These are phyloP conservation scores for Contarinia nasturtii DNA, from an alignment of 1,140 invertebrate species.

Conservation along the genomic window DNA sequence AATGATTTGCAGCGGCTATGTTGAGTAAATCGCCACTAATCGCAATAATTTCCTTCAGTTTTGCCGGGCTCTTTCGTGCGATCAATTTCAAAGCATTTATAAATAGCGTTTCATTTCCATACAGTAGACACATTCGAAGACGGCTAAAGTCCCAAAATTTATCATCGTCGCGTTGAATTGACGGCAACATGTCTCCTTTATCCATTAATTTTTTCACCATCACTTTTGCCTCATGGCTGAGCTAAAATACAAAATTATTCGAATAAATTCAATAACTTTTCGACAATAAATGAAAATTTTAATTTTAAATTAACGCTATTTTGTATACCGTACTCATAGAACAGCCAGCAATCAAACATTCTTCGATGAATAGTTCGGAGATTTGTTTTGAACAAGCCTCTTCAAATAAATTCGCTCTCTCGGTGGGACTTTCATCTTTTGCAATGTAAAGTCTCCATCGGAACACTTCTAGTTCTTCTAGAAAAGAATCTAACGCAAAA, in stretches of 20 bases:
- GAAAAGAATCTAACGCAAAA: background rate
- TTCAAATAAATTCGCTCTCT: background rate
- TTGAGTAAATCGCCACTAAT: background rate
- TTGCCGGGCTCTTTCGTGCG: background rate
- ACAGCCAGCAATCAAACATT: slow-evolving; percentile 1
- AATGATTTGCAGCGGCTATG: background rate
- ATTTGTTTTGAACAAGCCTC: slow-evolving; percentile 1
- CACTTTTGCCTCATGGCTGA: background rate
- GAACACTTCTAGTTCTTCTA: background rate
- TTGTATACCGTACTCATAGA: background rate
- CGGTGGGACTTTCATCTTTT: background rate
- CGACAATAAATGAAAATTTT: background rate
- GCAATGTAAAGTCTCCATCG: background rate
- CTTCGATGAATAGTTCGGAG: slow-evolving; percentile 1
- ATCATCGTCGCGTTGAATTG: background rate
- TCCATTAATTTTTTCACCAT: background rate
- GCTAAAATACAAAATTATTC: background rate
- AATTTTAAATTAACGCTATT: background rate
- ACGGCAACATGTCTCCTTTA: background rate
- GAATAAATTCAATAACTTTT: background rate
- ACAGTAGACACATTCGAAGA: background rate
- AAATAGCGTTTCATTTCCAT: background rate
- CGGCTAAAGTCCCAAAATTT: background rate
- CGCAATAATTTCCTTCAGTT: background rate
- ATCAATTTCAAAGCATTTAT: background rate